Conservation (phyloP, 2,797 vertebrate species). For the Pseudotriccus pelzelni region DNA sequence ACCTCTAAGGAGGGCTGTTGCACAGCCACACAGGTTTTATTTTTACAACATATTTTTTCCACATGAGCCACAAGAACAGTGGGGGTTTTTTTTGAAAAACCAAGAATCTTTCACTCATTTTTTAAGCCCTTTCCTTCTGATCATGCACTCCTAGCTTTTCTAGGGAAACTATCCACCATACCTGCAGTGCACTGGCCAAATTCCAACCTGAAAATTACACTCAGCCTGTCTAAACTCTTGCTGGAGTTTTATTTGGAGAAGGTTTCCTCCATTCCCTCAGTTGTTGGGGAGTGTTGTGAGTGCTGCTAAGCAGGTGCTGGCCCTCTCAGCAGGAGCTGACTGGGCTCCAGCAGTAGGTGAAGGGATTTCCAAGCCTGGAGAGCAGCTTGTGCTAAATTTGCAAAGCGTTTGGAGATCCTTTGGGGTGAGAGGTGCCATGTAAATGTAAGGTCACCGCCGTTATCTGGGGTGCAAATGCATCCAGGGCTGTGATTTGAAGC, state of each 20-base stretch:
- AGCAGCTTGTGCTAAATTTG: conserved; percentile 9
- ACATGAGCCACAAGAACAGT: not conserved
- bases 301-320: not conserved
- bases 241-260: not conserved
- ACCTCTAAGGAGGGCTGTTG: not conserved
- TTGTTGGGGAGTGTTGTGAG: not conserved
- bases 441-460: not conserved
- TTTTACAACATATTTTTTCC: conserved; percentile 11
- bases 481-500: not conserved
- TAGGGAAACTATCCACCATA: not conserved
- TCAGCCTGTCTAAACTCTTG: not conserved
- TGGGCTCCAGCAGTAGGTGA: not conserved
- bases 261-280: not conserved
- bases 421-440: conserved; percentile 39
- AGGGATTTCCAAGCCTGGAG: not conserved
- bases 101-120: conserved; percentile 26
- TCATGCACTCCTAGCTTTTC: not conserved
- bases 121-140: not conserved
- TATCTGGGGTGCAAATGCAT: conserved; percentile 44
- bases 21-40: not conserved
- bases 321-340: not conserved
- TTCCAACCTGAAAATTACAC: not conserved
- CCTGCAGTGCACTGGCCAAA: conserved; percentile 11
- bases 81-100: not conserved
- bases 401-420: not conserved